These are phyloP conservation scores for Geotrupes spiniger DNA, from an alignment of 2,888 invertebrate genomes.

Conservation along the genomic window DNA sequence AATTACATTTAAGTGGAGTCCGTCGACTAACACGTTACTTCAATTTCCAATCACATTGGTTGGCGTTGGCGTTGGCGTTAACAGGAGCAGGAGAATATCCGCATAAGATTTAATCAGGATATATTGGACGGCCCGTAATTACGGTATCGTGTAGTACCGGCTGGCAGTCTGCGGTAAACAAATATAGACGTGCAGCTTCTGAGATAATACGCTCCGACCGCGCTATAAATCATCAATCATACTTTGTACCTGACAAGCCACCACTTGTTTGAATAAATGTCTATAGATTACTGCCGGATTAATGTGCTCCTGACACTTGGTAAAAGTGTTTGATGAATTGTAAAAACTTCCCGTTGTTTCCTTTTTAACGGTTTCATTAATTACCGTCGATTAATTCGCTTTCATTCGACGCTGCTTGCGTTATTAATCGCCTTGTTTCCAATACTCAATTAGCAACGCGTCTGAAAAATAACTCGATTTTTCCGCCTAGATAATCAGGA, in stretches of 20 bases:
- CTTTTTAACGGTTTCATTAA: too few relatives aligned
- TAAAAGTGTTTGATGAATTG: too few relatives aligned
- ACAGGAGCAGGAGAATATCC: constrained; percentile 3
- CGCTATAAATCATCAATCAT: constrained; percentile 5
- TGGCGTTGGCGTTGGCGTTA: constrained; percentile 3
- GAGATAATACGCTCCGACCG: background rate
- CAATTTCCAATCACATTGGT: constrained; percentile 4
- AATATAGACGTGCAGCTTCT: background rate
- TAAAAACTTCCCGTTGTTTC: too few relatives aligned
- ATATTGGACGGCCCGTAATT: constrained; percentile 3
- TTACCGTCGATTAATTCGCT: too few relatives aligned
- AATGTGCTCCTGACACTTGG: constrained; percentile 1
- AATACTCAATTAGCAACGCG: too few relatives aligned
- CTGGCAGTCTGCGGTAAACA: background rate
- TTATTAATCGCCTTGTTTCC: too few relatives aligned
- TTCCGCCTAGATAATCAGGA: too few relatives aligned
- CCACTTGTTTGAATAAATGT: constrained; percentile 4
- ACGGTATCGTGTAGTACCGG: constrained; percentile 1
- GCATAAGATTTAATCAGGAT: constrained; percentile 6
- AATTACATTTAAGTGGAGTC: background rate
- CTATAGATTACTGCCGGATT: constrained; percentile 3
- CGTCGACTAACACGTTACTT: constrained; percentile 1
- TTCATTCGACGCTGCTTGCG: too few relatives aligned
- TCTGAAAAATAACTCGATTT: too few relatives aligned
- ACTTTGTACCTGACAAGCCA: constrained; percentile 7